Percentiles rank a stretch among this genome's conserved stretches.
Evolutionary conservation across 2,797 vertebrate species (phyloP).

Genomic region (Coracias cyanogaster): DNA sequence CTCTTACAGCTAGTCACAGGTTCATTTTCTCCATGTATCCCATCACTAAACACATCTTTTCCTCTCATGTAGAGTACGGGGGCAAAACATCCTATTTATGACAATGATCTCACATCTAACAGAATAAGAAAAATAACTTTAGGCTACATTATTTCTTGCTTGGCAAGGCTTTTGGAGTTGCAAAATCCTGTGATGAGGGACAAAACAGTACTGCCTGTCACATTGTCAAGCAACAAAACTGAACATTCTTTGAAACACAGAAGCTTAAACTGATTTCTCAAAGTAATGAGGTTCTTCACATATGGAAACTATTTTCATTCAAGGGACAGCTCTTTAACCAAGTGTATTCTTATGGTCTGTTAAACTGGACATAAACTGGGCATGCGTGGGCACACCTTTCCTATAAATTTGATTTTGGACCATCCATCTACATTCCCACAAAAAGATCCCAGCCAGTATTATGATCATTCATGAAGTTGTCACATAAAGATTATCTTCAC

Average conservation of each 20-base stretch:
- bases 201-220: background rate
- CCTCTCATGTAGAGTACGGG: background rate
- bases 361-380: background rate
- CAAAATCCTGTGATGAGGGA: background rate
- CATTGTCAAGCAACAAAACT: background rate
- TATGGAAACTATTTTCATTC: background rate
- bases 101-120: background rate
- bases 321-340: background rate
- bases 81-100: background rate
- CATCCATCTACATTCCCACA: background rate
- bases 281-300: background rate
- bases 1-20: background rate
- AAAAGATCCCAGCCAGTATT: background rate
- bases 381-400: fast-evolving
- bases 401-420: background rate
- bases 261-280: background rate
- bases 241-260: background rate
- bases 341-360: background rate
- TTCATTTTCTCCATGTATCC: background rate
- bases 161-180: background rate
- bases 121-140: background rate
- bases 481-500: background rate
- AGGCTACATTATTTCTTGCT: background rate
- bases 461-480: background rate
- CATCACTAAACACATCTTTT: background rate